Conservation (phyloP, 2,888 invertebrate species). For the Galerucella nymphaeae region DNA sequence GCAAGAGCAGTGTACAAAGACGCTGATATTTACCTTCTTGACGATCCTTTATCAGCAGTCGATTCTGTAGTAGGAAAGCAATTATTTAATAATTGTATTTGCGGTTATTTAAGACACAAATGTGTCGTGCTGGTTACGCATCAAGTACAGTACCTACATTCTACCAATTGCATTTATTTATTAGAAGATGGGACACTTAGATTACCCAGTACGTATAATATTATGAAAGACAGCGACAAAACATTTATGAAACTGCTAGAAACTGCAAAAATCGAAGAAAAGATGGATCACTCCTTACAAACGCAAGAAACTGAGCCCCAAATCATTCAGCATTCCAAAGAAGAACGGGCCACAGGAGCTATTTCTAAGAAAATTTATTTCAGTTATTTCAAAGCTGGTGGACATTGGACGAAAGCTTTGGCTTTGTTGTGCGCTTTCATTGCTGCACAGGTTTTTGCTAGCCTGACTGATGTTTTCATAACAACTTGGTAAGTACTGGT, state of each 20-base stretch:
- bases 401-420: conserved; percentile 66
- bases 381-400: conserved; percentile 80
- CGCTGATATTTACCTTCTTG: conserved; percentile 85
- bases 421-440: conserved; percentile 66
- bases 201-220: conserved; percentile 69
- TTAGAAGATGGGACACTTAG: conserved; percentile 69
- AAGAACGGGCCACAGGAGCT: conserved; percentile 72
- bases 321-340: conserved; percentile 64
- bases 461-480: conserved; percentile 82
- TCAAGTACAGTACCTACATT: conserved; percentile 74
- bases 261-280: conserved; percentile 54
- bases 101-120: conserved; percentile 71
- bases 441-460: conserved; percentile 67
- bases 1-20: conserved; percentile 87
- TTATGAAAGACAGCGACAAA: conserved; percentile 75
- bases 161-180: conserved; percentile 68
- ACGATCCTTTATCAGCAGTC: conserved; percentile 90
- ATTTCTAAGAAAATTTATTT: conserved; percentile 68
- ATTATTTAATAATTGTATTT: conserved; percentile 84
- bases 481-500: conserved; percentile 74
- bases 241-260: conserved; percentile 75
- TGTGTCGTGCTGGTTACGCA: conserved; percentile 81
- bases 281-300: conserved; percentile 26
- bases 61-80: conserved; percentile 89
- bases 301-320: conserved; percentile 2